Percentiles rank a stretch among this genome's conserved stretches.
Evolutionary conservation across 2,888 invertebrate genomes (phyloP).

Genomic region (Tipula confusa): DNA sequence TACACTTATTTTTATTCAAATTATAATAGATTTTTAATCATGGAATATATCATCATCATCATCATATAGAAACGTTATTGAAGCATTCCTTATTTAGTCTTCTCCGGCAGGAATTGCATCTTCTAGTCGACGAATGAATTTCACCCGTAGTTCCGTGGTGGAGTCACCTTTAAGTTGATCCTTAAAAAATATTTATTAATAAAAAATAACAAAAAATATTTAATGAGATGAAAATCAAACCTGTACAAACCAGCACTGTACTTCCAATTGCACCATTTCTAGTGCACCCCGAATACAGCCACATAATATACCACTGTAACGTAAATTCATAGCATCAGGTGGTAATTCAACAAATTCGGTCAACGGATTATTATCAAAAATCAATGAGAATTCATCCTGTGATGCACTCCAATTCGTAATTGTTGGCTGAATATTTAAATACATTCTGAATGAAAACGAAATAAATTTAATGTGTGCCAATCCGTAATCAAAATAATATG

Average conservation of each 20-base stretch:
- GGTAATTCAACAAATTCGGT: constrained; percentile 97
- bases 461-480: neutral
- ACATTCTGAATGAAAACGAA: constrained; percentile 56
- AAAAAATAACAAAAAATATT: neutral
- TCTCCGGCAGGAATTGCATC: constrained; percentile 98
- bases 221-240: constrained; percentile 41
- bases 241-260: constrained; percentile 88
- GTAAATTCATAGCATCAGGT: constrained; percentile 71
- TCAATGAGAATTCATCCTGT: constrained; percentile 93
- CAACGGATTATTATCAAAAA: constrained; percentile 91
- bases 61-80: neutral
- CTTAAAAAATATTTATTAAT: constrained; percentile 50
- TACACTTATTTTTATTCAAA: constrained; percentile 26
- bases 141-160: constrained; percentile 88
- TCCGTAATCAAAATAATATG: neutral
- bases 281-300: constrained; percentile 90
- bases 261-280: constrained; percentile 98
- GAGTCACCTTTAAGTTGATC: constrained; percentile 94
- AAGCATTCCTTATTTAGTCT: constrained; percentile 61
- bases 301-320: constrained; percentile 89
- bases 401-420: constrained; percentile 92
- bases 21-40: constrained; percentile 13
- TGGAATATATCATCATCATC: constrained; percentile 20
- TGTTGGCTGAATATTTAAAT: constrained; percentile 86
- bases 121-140: constrained; percentile 90